Conservation (phyloP, 2,113 vertebrate genomes). For the Physeter macrocephalus region DNA sequence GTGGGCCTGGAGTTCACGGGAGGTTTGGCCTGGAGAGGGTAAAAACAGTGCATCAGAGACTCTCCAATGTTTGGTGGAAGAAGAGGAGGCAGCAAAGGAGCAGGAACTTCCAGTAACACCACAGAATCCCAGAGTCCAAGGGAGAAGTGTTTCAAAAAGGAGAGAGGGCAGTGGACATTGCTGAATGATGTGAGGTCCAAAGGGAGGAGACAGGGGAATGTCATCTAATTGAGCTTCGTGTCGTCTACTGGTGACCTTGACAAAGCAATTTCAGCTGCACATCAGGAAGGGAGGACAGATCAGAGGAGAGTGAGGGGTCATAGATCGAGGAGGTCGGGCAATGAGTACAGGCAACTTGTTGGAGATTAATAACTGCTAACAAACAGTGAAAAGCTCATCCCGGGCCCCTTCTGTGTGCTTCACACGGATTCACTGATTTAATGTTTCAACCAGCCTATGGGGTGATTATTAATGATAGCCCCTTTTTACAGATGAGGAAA, state of each 20-base stretch:
- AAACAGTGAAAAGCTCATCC: neutral
- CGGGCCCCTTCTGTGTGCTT: neutral
- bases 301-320: neutral
- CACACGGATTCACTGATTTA: neutral
- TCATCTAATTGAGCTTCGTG: neutral
- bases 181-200: neutral
- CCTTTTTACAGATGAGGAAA: neutral
- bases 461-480: neutral
- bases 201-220: neutral
- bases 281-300: neutral
- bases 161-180: neutral
- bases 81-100: neutral
- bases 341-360: neutral
- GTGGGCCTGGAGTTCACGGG: fast-evolving
- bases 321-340: neutral
- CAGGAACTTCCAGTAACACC: neutral
- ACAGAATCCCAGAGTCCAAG: neutral
- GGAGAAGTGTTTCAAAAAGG: neutral
- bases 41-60: neutral
- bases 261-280: neutral
- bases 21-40: neutral
- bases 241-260: neutral
- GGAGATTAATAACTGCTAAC: neutral
- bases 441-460: neutral
- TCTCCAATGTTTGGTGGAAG: neutral